Base-by-base conservation (phyloP, 2,113 vertebrate genomes). In the Nesospiza acunhae region DNA sequence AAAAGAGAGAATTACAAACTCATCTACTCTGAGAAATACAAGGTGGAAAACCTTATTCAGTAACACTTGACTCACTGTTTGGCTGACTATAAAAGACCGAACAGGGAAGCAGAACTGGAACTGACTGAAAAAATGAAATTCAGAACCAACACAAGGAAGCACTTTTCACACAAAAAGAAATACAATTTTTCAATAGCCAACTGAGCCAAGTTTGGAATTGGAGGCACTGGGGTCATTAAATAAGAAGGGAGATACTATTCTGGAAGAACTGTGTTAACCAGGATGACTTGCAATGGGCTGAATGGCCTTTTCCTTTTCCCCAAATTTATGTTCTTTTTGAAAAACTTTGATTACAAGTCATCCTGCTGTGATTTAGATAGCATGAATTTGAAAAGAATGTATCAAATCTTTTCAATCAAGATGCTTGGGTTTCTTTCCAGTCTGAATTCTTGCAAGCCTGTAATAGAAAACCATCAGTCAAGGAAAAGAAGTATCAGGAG, bases 291-390 rank as follows among this genome's bases (percentile, higher is more conserved):
- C 39, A 83, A 58, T 77, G 30, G 67, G 67, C 72, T 94, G 94
- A 93, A 95, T 94, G 30, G 46, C 91, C 95, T 96, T 96, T 96
- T 92, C 80, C 89, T 89, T 68, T 94, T 93, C 60, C 73, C 44
- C 16, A 83, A 90, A 96, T 97, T 96, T 96, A 94, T 96, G 93
- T 94, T 95, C 79, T 52, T 86, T 97, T 96, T 91, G 41, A 86
- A 72, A 94, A 97, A 83, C 88, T 96, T 97, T 97, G 82, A 90
- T 93, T 92, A 95, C 85, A 93, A 93, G 76, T 87, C 91, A 90
- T 95, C 82, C 93, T 59, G 66, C 93, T 90, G 84, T 87, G 93
- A 96, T 94, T 95, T 92, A 93, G 93, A 87, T 89, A 78, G 59
- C 41, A 82, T 76, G 78, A 87, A 92, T 96, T 91, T 84, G 90